Evolutionary conservation across 2,113 vertebrate genomes (phyloP), one percentile per base, ranked within the genome.

Genomic region (Hoplias malabaricus): DNA sequence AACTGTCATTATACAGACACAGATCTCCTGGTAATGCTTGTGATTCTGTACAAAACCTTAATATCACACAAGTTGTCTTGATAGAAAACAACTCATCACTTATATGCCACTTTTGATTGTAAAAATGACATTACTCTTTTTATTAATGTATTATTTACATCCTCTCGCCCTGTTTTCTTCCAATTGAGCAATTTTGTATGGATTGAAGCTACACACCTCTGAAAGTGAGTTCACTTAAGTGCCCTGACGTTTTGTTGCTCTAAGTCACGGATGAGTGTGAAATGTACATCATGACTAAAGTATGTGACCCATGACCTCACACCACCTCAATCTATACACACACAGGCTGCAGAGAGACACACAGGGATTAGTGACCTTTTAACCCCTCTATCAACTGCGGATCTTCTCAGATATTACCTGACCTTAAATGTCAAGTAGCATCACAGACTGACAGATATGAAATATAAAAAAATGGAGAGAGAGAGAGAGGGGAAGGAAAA

Each of bases 311-410:
- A 31, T 50, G 54, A 16, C 63, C 31, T 21, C 10, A 43, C 36
- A 67, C 50, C 66, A 68, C 29, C 25, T 29, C 73, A 74, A 59
- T 40, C 66, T 36, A 31, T 66, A 40, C 69, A 80, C 42, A 61
- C 42, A 61, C 66, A 78, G 50, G 10, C 25, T 57, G 3, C 25
- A 73, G 42, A 48, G 54, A 38, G 16, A 27, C 27, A 62, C 34
- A 63, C 68, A 31, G 69, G 54, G 38, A 5, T 54, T 56, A 42
- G 42, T 40, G 33, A 72, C 56, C 9, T n/a, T 50, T 69, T 69
- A 42, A 75, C 53, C 73, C 27, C 33, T 69, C 62, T 27, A 69
- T 77, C 76, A 80, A 80, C 73, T 69, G 68, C n/a, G 73, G 68
- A 77, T 68, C 33, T 36, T 34, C 5, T 5, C 6, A 38, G 62